These are phyloP conservation scores for Upupa epops DNA, from an alignment of 2,113 vertebrate genomes.

Conservation along the genomic window DNA sequence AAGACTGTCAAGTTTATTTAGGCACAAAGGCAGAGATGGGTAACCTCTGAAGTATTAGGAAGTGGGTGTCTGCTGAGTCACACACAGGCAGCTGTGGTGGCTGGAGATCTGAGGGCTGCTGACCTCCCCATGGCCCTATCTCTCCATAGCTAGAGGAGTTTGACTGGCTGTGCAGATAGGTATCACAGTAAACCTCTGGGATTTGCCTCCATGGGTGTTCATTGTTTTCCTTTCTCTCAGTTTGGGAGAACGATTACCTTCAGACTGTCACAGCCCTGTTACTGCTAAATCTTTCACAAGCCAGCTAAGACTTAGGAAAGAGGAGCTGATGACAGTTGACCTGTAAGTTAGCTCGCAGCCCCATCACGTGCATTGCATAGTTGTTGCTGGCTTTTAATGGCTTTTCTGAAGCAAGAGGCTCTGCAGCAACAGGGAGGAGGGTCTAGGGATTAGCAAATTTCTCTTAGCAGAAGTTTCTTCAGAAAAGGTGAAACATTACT, in stretches of 20 bases:
- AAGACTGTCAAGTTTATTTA: background rate
- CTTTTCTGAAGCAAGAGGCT: background rate
- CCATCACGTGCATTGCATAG: background rate
- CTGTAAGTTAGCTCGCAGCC: background rate
- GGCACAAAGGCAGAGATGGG: background rate
- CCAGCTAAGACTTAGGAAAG: background rate
- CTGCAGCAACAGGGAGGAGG: background rate
- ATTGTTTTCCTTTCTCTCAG: background rate
- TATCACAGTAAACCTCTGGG: background rate
- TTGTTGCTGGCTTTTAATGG: background rate
- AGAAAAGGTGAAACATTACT: conserved; percentile 9
- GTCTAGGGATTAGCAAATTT: background rate
- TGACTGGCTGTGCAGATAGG: background rate
- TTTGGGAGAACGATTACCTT: background rate
- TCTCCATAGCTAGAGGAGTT: background rate
- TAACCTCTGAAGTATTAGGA: background rate
- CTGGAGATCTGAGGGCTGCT: background rate
- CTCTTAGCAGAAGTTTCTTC: background rate
- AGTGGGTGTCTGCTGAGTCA: background rate
- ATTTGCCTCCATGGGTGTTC: background rate
- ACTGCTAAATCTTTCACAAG: background rate
- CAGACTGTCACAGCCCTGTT: background rate
- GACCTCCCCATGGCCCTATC: background rate
- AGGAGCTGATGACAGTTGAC: background rate
- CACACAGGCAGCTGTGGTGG: background rate